Evolutionary conservation across 2,113 vertebrate genomes (phyloP), one percentile per base, ranked within the genome.

Genomic region (Clarias gariepinus): DNA sequence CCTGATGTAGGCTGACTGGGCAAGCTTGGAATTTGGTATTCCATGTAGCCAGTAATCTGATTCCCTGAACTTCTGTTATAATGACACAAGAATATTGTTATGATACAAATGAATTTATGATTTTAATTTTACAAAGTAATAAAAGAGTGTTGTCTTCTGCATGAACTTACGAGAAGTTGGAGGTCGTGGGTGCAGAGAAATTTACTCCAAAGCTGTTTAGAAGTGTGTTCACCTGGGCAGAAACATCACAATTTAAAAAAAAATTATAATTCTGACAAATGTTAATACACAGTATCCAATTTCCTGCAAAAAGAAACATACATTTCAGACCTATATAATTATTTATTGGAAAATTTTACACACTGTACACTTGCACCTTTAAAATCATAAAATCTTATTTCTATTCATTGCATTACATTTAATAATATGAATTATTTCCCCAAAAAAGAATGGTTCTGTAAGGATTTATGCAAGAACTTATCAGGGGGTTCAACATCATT

Each of bases 201-300:
- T 13, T 41, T 0, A 3, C 33, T 1, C 33, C 36, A 2, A 2
- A 41, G 30, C 1, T 23, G 33, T 82, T 87, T 58, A 87, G 73
- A 58, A 87, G 81, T 68, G 60, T 69, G 47, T 83, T 83, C n/a
- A 87, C 81, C 86, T 87, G 81, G 15, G 25, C 16, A 83, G 8
- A 47, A 52, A 16, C 33, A 36, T 36, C 33, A 36, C 33, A 36
- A 3, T 36, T 2, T 36, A 2, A 36, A 36, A 36, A 1, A 36
- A 36, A 2, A 36, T 36, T 2, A 36, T 36, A 3, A 36, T 36
- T 36, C 1, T 36, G 33, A 36, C 0, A 73, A 47, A 33, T 74
- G 71, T 21, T 47, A 23, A 23, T 47, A 0, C 1, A 41, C 18
- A 74, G 15, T 8, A 74, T 23, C 36, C 18, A 18, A 0, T 0